phyloP scores from a whole-genome alignment of 2,113 vertebrate genomes.

The Rhinoderma darwinii region DNA sequence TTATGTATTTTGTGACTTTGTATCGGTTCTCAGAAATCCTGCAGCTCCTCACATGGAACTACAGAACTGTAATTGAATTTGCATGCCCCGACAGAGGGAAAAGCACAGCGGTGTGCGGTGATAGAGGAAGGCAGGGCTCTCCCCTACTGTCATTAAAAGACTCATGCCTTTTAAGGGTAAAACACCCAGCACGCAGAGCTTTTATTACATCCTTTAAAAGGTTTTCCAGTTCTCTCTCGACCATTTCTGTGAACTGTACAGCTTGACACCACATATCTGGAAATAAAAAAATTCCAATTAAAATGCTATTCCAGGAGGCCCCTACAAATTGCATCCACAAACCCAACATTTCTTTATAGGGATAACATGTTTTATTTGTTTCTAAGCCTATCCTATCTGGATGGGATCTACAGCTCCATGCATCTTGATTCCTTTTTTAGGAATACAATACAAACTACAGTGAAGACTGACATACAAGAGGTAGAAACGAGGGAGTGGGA shows the following conservation, averaged over 20 bases:
- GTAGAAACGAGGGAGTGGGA: too few relatives aligned
- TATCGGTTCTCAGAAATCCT: conserved; percentile 22
- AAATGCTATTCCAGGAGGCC: too few relatives aligned
- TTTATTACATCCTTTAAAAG: conserved; percentile 39
- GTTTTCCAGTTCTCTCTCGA: conserved; percentile 22
- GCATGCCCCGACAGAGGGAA: conserved; percentile 3
- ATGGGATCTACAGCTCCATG: too few relatives aligned
- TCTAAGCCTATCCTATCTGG: too few relatives aligned
- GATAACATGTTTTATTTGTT: too few relatives aligned
- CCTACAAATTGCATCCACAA: neutral
- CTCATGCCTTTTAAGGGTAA: conserved; percentile 54
- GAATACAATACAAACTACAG: too few relatives aligned
- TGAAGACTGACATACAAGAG: too few relatives aligned
- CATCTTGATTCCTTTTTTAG: too few relatives aligned
- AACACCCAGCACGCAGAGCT: conserved; percentile 14
- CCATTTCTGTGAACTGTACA: neutral
- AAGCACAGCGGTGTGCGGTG: conserved; percentile 2
- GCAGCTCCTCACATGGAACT: conserved; percentile 19
- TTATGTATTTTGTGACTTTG: conserved; percentile 7
- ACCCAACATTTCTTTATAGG: neutral
- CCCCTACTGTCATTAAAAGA: conserved; percentile 1
- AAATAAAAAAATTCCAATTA: neutral
- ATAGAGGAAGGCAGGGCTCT: neutral
- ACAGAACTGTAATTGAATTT: conserved; percentile 32
- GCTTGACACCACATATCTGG: neutral